These are phyloP conservation scores for Albula goreensis DNA, from an alignment of 2,113 vertebrate species.

Conservation along the genomic window DNA sequence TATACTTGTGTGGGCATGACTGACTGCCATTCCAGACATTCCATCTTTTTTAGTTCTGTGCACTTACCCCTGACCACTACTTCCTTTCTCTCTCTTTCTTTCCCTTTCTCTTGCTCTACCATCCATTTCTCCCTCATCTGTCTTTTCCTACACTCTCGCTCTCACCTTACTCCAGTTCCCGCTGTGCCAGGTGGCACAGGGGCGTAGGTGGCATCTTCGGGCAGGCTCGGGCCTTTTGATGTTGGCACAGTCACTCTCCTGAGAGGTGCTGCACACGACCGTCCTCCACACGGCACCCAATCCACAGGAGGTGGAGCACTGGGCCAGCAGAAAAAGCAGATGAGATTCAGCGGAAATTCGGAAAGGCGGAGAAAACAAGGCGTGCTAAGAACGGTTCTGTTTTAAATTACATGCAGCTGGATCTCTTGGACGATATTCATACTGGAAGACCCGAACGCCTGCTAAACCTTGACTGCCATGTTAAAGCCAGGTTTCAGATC, in stretches of 20 bases:
- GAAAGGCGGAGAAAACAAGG: neutral
- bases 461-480: no score
- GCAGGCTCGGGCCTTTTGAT: constrained; percentile 81
- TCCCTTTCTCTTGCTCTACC: neutral
- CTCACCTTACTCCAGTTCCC: constrained; percentile 89
- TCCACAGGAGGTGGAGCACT: constrained; percentile 93
- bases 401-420: neutral
- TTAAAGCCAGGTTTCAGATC: no score
- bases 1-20: no score
- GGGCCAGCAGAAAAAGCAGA: neutral
- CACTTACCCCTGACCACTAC: no score
- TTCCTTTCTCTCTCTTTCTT: neutral
- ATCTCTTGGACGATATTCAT: neutral
- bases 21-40: neutral
- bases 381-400: neutral
- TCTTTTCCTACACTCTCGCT: constrained; percentile 4
- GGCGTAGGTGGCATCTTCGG: constrained; percentile 84
- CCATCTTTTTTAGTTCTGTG: neutral
- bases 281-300: constrained; percentile 86
- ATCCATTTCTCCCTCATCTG: neutral
- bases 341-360: neutral
- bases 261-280: constrained; percentile 79
- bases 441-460: neutral
- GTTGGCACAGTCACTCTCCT: constrained; percentile 70
- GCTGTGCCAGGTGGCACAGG: constrained; percentile 84